These are phyloP conservation scores for Ectropis crepuscularia DNA, from an alignment of 2,888 invertebrate genomes.

Conservation along the genomic window DNA sequence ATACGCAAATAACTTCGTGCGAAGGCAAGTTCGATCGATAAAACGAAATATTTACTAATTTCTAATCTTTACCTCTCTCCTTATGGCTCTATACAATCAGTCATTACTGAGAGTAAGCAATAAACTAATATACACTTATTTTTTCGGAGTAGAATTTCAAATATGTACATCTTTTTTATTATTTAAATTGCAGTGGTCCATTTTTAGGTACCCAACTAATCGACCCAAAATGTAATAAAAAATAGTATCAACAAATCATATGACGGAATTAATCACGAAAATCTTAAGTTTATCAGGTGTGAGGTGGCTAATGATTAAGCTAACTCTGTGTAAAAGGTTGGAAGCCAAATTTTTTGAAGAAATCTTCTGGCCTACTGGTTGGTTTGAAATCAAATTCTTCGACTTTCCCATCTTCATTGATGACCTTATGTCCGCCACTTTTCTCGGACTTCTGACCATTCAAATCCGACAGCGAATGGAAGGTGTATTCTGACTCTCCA, in stretches of 20 bases:
- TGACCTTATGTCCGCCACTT: slow-evolving; percentile 86
- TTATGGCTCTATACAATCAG: background rate
- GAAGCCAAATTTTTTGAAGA: slow-evolving; percentile 81
- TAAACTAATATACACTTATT: no score
- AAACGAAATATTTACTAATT: background rate
- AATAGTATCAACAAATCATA: no score
- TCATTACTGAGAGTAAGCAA: background rate
- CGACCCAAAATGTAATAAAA: no score
- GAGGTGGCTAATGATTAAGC: background rate
- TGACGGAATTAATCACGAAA: no score
- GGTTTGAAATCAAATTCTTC: slow-evolving; percentile 78
- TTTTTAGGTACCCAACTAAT: no score
- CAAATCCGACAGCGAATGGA: slow-evolving; percentile 81
- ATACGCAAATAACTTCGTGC: no score
- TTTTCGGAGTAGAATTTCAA: no score
- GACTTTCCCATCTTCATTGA: slow-evolving; percentile 90
- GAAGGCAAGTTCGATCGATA: background rate
- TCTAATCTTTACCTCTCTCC: background rate
- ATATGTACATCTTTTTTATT: no score
- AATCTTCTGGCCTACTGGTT: background rate
- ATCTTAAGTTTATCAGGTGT: no score
- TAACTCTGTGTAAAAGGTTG: slow-evolving; percentile 34
- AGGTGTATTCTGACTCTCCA: slow-evolving; percentile 87
- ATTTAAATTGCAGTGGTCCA: no score
- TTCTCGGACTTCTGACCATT: slow-evolving; percentile 85